Evolutionary conservation across 2,113 vertebrate species (phyloP).

Genomic region (Pelecanoides urinatrix): DNA sequence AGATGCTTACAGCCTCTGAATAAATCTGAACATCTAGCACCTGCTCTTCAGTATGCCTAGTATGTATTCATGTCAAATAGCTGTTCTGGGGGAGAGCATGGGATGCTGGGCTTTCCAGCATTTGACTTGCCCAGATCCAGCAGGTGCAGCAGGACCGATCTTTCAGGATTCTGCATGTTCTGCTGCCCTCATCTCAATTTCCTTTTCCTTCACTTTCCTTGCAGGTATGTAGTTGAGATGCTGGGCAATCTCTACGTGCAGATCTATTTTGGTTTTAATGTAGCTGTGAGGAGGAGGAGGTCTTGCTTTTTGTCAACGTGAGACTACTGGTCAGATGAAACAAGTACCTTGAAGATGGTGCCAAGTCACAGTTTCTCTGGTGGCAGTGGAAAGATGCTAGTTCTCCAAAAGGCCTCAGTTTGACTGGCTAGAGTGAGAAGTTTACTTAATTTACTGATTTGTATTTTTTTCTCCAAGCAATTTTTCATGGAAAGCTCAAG

Average conservation of each 20-base stretch:
- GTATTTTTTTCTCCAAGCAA: not conserved
- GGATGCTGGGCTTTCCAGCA: not conserved
- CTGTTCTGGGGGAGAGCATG: not conserved
- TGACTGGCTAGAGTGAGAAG: not conserved
- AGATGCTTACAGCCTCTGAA: not conserved
- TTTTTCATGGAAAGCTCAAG: slow-evolving; percentile 14
- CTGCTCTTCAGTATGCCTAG: not conserved
- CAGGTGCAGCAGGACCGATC: not conserved
- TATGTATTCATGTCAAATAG: not conserved
- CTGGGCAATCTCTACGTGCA: not conserved
- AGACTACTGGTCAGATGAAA: not conserved
- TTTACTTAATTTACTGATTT: not conserved
- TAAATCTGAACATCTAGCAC: not conserved
- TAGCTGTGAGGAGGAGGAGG: not conserved
- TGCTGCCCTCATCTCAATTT: not conserved
- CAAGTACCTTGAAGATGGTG: not conserved
- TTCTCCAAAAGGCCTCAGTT: not conserved
- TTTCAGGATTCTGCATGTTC: not conserved
- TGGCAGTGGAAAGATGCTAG: not conserved
- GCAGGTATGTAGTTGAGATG: not conserved
- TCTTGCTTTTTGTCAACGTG: not conserved
- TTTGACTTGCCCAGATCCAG: not conserved
- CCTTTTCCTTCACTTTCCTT: not conserved
- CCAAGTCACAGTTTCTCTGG: not conserved
- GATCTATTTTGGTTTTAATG: not conserved